Percentiles rank a stretch among this genome's conserved stretches.
Evolutionary conservation across 2,113 vertebrate species (phyloP).

Genomic region (Phocoena phocoena): DNA sequence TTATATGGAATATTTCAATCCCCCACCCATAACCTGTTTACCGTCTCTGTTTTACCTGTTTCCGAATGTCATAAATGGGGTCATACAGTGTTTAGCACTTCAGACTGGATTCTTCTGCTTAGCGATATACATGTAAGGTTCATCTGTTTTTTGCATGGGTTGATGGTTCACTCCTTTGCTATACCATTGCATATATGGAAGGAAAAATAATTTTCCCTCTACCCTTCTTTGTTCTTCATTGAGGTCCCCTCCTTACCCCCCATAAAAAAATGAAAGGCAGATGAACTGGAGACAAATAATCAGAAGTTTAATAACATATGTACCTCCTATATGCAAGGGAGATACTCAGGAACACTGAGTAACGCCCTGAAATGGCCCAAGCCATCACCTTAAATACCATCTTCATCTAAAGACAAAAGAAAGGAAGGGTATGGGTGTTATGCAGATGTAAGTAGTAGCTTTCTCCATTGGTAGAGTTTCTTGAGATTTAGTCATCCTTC

Average conservation of each 20-base stretch:
- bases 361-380: too few species aligned
- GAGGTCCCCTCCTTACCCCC: neutral
- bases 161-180: too few species aligned
- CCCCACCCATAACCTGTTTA: neutral
- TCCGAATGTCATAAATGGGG: too few species aligned
- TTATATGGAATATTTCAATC: neutral
- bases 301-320: neutral
- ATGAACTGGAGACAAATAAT: neutral
- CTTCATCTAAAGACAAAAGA: neutral
- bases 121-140: too few species aligned
- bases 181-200: too few species aligned
- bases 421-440: too few species aligned
- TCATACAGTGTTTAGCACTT: neutral
- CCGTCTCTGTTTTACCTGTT: neutral
- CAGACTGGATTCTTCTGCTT: neutral
- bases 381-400: neutral
- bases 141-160: too few species aligned
- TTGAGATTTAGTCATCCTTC: too few species aligned
- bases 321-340: neutral
- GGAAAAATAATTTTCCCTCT: too few species aligned
- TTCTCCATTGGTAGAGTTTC: too few species aligned
- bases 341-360: neutral
- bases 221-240: neutral
- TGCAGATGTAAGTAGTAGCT: too few species aligned
- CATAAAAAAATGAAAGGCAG: neutral